These are phyloP conservation scores for Nycticorax nycticorax DNA, from an alignment of 2,113 vertebrate species.

Conservation along the genomic window DNA sequence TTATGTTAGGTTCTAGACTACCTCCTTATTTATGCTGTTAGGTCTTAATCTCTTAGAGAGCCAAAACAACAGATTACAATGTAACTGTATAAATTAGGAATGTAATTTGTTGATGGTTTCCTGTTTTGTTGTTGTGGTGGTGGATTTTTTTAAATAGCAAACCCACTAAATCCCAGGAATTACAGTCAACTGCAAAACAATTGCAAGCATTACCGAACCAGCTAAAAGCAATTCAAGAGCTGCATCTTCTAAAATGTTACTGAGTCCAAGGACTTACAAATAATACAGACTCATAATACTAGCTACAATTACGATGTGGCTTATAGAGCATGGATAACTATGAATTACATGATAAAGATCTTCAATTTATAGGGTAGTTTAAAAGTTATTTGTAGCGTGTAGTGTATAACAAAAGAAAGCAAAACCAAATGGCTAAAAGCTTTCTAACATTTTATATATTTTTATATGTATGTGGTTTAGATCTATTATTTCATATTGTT, in stretches of 20 bases:
- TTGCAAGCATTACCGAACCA: conserved; percentile 42
- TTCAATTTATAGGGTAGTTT: conserved; percentile 10
- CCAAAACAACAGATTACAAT: background rate
- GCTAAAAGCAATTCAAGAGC: conserved; percentile 52
- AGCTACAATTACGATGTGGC: conserved; percentile 24
- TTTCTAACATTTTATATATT: conserved; percentile 18
- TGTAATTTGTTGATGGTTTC: conserved; percentile 4
- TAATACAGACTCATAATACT: conserved; percentile 21
- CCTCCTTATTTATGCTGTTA: conserved; percentile 28
- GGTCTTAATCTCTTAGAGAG: background rate
- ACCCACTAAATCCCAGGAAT: conserved; percentile 23
- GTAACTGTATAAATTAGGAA: background rate
- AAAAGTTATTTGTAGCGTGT: background rate
- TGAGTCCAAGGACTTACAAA: conserved; percentile 35
- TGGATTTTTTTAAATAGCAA: background rate
- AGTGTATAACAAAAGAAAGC: background rate
- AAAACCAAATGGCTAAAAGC: background rate
- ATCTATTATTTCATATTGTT: background rate
- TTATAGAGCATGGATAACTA: conserved; percentile 14
- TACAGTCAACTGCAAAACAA: conserved; percentile 42
- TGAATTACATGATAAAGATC: conserved; percentile 12
- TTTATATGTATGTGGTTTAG: background rate
- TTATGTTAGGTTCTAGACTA: background rate
- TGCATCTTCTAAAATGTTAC: conserved; percentile 28
- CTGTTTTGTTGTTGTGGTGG: background rate